Evolutionary conservation across 2,113 vertebrate species (phyloP), one percentile per base, ranked within the genome.

Genomic region (Urocolius indicus): DNA sequence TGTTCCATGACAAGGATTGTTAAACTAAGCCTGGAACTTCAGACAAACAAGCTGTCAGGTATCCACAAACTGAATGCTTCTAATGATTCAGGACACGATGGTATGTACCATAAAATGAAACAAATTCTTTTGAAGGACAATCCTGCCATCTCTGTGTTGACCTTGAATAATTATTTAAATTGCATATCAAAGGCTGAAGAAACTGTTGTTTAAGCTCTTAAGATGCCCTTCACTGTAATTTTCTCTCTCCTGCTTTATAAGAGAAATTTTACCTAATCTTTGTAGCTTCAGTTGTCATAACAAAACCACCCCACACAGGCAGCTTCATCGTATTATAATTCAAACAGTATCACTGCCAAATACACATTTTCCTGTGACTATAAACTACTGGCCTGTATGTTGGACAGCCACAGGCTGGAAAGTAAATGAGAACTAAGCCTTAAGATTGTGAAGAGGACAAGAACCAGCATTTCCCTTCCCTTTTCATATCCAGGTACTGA

Each of bases 241-340:
- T 84, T 94, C 84, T 89, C 59, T 84, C 30, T 91, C 45, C 20
- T 0, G 1, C 83, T 83, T 90, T 72, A 13, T 69, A 73, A 83
- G 59, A 94, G 38, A 96, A 82, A 82, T 88, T 88, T 90, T 80
- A 63, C 78, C 61, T 95, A 84, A 65, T 83, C 92, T 87, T 71
- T 57, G 59, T 75, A 95, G 54, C 63, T 95, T 84, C 59, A 77
- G 24, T 78, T 96, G 67, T 96, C 96, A 96, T 96, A 96, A 97
- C 94, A 97, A 96, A 93, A 95, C 58, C 55, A 48, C 62, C 73
- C 46, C 58, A 86, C 84, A 90, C 48, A 77, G 63, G 69, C 61
- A 87, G 78, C 46, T 91, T 86, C 52, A 67, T 68, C 5, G 0
- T 69, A 36, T 49, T 81, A 10, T 43, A 90, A 69, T 91, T 95